These are phyloP conservation scores for Lithophane ornitopus DNA, from an alignment of 2,888 invertebrate species.

Conservation along the genomic window DNA sequence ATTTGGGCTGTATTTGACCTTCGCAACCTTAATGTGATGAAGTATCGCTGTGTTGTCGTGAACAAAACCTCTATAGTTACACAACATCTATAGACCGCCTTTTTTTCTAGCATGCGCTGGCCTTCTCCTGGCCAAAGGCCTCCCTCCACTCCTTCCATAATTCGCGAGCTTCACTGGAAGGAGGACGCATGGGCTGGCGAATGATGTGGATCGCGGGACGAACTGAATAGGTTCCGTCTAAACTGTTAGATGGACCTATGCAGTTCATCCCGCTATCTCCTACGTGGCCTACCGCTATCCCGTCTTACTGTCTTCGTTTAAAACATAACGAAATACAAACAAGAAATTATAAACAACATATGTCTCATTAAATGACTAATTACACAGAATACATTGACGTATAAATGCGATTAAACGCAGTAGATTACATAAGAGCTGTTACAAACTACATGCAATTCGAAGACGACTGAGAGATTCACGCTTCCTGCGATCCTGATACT, in stretches of 20 bases:
- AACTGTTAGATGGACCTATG: too few relatives aligned
- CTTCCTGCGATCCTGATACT: constrained; percentile 25
- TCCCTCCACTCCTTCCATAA: not conserved
- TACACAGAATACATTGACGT: constrained; percentile 23
- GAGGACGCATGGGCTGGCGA: too few relatives aligned
- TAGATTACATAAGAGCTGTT: constrained; percentile 22
- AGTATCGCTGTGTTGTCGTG: too few relatives aligned
- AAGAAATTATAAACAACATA: constrained; percentile 3
- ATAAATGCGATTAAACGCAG: constrained; percentile 30
- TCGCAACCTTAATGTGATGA: not conserved
- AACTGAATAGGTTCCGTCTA: too few relatives aligned
- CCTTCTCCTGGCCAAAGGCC: not conserved
- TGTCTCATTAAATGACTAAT: constrained; percentile 30
- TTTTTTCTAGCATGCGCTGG: not conserved
- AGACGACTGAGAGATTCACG: constrained; percentile 38
- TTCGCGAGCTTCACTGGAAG: too few relatives aligned
- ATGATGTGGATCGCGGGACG: too few relatives aligned
- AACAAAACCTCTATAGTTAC: not conserved
- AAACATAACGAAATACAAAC: not conserved
- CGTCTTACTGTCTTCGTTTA: not conserved
- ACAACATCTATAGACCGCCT: not conserved
- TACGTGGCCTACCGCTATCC: not conserved
- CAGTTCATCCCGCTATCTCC: not conserved
- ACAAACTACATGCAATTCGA: constrained; percentile 32
- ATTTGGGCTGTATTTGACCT: not conserved